These are phyloP conservation scores for Gallinago jamesoni DNA, from an alignment of 2,113 vertebrate species.

Conservation along the genomic window DNA sequence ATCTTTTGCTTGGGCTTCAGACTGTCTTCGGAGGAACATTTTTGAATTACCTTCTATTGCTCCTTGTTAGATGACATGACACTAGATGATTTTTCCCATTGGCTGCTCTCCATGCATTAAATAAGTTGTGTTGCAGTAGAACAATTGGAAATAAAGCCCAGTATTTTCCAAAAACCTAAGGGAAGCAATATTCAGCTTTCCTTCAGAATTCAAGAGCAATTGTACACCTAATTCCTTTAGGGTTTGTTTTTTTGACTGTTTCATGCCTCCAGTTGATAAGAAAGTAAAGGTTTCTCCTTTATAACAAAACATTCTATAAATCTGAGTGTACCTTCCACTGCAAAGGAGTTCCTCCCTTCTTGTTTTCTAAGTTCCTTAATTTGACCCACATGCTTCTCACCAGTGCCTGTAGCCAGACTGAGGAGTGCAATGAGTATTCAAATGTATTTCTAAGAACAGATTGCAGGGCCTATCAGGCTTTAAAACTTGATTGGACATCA, in stretches of 20 bases:
- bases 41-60: background rate
- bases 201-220: background rate
- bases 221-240: background rate
- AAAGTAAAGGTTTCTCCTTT: background rate
- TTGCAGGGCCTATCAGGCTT: background rate
- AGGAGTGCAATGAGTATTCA: background rate
- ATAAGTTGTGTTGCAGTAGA: background rate
- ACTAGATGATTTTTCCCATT: background rate
- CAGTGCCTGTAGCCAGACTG: background rate
- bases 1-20: background rate
- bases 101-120: background rate
- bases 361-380: slow-evolving; percentile 30
- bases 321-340: background rate
- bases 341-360: background rate
- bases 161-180: background rate
- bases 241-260: background rate
- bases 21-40: background rate
- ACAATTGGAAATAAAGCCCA: background rate
- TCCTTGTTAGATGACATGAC: background rate
- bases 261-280: background rate
- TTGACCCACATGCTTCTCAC: slow-evolving; percentile 48
- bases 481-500: background rate
- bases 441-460: slow-evolving; percentile 32
- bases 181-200: background rate
- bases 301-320: background rate